Conservation (phyloP, 2,797 vertebrate genomes). For the Channa striata region DNA sequence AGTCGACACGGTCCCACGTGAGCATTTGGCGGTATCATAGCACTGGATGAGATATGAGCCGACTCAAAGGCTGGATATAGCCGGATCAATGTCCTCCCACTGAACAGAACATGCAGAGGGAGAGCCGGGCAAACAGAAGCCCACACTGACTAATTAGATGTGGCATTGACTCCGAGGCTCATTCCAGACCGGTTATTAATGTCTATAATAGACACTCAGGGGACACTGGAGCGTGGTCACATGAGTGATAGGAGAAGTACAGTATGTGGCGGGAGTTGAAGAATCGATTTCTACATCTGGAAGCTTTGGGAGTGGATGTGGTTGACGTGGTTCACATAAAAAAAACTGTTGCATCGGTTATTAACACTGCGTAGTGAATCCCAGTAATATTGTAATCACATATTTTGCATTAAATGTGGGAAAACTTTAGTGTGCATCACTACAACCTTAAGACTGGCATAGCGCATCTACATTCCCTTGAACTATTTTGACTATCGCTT, state of each 20-base stretch:
- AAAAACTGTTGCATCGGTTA: neutral
- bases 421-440: too few relatives aligned
- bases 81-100: slow-evolving; percentile 56
- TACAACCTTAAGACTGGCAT: neutral
- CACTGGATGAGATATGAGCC: slow-evolving; percentile 49
- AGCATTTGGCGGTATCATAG: slow-evolving; percentile 43
- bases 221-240: slow-evolving; percentile 32
- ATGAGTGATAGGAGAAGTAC: slow-evolving; percentile 9
- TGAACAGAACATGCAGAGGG: slow-evolving; percentile 30
- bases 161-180: slow-evolving; percentile 57
- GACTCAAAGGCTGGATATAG: slow-evolving; percentile 28
- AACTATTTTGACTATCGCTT: slow-evolving; percentile 3
- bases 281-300: slow-evolving; percentile 29
- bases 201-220: slow-evolving; percentile 31
- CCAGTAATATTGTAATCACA: neutral
- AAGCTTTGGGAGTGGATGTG: neutral
- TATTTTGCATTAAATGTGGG: neutral
- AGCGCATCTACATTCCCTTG: slow-evolving; percentile 1
- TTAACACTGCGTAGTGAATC: neutral
- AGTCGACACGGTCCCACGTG: slow-evolving; percentile 31
- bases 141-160: slow-evolving; percentile 57
- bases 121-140: slow-evolving; percentile 37
- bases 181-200: slow-evolving; percentile 55
- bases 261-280: neutral
- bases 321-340: neutral